Base-by-base conservation (phyloP, 2,113 vertebrate species). In the Alaudala cheleensis region DNA sequence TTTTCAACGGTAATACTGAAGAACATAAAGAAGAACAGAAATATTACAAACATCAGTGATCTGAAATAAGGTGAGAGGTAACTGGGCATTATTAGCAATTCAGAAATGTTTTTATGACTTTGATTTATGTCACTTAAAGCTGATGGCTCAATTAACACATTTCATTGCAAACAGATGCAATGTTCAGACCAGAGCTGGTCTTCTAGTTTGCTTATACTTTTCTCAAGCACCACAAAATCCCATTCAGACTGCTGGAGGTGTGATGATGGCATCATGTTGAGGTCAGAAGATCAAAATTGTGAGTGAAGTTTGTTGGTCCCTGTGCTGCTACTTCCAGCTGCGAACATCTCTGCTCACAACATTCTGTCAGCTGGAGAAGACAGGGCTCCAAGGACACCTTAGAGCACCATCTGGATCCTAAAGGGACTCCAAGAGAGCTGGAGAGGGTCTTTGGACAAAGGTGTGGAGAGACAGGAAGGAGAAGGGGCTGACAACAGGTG, bases 401-500 rank as follows among this genome's bases (percentile, higher is more conserved):
- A 8, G 25, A 37, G 21, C 10, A 22, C 8, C 17, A 2, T 5
- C 58, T 25, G 33, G 21, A 50, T 34, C 50, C 42, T 28, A 2
- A 50, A 37, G 26, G 6, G 25, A 17, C 50, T 72, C 18, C 42
- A 33, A 8, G 50, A 31, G 25, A 72, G 31, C 49, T 64, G 85
- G 25, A 6, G 17, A 49, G 34, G 6, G 25, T 15, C 17, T 33
- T 31, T 4, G 21, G 12, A 23, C 22, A 25, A 12, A 49, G 25
- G 7, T 3, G 9, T 44, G 44, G 26, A 51, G 44, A 20, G 34
- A 11, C 44, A 13, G 42, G 22, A 57, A 13, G 42, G 22, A 57
- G 11, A 49, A 8, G 6, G 8, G 11, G 31, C 13, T 49, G 40
- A 0, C 11, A 56, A 31, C 2, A 16, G 34, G 18, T 1, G 7